Base-by-base conservation (phyloP, 1,140 invertebrate species). In the Portunus trituberculatus region DNA sequence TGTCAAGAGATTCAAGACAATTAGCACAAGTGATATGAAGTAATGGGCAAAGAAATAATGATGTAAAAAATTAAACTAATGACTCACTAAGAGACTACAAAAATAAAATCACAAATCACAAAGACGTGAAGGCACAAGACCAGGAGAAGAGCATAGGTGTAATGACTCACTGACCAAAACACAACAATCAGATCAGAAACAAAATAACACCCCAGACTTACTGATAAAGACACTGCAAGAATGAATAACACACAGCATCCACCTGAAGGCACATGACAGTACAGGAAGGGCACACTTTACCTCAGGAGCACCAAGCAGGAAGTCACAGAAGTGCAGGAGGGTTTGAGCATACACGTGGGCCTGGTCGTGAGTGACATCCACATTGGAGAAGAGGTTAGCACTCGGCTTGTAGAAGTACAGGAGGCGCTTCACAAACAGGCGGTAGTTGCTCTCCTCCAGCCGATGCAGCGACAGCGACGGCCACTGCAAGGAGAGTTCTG, bases 331-430 rank as follows among this genome's bases (percentile, higher is more conserved):
- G 96, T 98, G 98, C 96, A 98, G 98, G 16, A 98, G 98, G 94
- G 98, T 98, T 52, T 98, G 97, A 4, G 98, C 98, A 96, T 98
- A 98, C 45, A 98, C 97, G 16, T 98, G 97, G 28, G 97, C 96
- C 91, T 97, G 93, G 96, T 97, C 97, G 96, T 97, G 97, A 97
- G 98, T 97, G 97, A 98, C 96, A 97, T 99, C 97, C 97, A 99
- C 97, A 94, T 97, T 97, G 83, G 98, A 98, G 97, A 99, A 99
- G 91, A 98, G 96, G 97, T 99, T 98, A 92, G 98, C 98, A 28
- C 98, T 98, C 0, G 99, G 99, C 97, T 98, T 98, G 96, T 98
- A 98, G 97, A 99, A 99, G 95, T 98, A 98, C 0, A 99, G 97
- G 3, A 99, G 97, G 52, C 98, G 98, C 95, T 98, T 98, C 0